Evolutionary conservation across 2,888 invertebrate species (phyloP).

Genomic region (Ypsolopha sequella): DNA sequence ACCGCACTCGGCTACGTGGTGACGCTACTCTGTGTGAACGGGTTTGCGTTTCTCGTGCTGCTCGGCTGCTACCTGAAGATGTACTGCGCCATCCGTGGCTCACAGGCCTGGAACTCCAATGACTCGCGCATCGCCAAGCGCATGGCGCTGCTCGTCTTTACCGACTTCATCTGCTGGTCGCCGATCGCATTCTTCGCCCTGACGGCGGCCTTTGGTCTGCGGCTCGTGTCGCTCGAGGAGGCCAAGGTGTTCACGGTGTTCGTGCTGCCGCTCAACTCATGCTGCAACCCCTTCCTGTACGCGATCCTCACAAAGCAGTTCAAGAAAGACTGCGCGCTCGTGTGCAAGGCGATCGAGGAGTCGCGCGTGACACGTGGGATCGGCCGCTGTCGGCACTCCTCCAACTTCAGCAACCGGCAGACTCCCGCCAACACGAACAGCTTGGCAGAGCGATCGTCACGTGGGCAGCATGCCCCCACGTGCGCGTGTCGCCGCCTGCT

Average conservation of each 20-base stretch:
- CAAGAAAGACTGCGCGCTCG: slow-evolving; percentile 95
- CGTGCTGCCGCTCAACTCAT: slow-evolving; percentile 94
- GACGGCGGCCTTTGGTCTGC: slow-evolving; percentile 92
- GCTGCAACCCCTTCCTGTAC: slow-evolving; percentile 98
- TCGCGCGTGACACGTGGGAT: slow-evolving; percentile 90
- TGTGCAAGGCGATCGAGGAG: slow-evolving; percentile 96
- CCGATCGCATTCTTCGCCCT: slow-evolving; percentile 97
- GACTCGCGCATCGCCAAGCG: slow-evolving; percentile 96
- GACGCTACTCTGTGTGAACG: slow-evolving; percentile 91
- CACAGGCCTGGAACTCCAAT: slow-evolving; percentile 97
- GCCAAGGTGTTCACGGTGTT: slow-evolving; percentile 98
- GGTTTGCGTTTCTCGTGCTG: slow-evolving; percentile 92
- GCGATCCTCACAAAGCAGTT: slow-evolving; percentile 98
- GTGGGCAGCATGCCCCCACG: slow-evolving; percentile 74
- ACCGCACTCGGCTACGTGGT: slow-evolving; percentile 90
- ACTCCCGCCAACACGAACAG: slow-evolving; percentile 91
- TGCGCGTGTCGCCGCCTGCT: slow-evolving; percentile 72
- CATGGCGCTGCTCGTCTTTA: slow-evolving; percentile 97
- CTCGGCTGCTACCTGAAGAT: slow-evolving; percentile 97
- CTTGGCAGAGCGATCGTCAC: slow-evolving; percentile 82
- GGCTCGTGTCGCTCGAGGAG: slow-evolving; percentile 92
- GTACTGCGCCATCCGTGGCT: slow-evolving; percentile 98
- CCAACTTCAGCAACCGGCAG: slow-evolving; percentile 89
- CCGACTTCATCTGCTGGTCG: slow-evolving; percentile 98
- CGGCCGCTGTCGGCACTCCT: slow-evolving; percentile 87